Evolutionary conservation across 2,797 vertebrate species (phyloP), one percentile per base, ranked within the genome.

Genomic region (Agapornis canus): DNA sequence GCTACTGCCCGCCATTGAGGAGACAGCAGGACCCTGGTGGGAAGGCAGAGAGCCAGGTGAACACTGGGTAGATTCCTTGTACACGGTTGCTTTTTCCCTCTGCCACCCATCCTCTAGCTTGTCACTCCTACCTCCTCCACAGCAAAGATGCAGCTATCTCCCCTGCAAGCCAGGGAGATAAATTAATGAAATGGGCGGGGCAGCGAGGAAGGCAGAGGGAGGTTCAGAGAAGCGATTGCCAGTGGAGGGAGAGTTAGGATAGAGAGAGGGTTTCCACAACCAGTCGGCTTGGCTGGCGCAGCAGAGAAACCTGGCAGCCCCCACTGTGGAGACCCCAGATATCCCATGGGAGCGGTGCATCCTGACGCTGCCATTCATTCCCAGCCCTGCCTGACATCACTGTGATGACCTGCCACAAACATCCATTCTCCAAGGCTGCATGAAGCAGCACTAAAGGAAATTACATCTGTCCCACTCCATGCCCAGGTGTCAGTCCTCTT

Each of bases 41-140:
- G 35, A 70, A 43, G 72, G 29, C 2, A 0, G 16, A 11, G 3
- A 39, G 61, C 0, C 2, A 40, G 27, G 15, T 42, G 32, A 65
- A 23, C 1, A 2, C 27, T 5, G 7, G 11, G 18, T 14, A 57
- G 31, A 56, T 71, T 27, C 63, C 61, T 47, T 42, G 31, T 16
- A 22, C 15, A 7, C 0, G 2, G 23, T 8, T 69, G 26, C 8
- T 70, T 73, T 71, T 11, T 11, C 32, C 7, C 48, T 73, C 22
- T 82, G 25, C 64, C 56, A 40, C 5, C 37, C 49, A 11, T 29
- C 10, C 26, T 45, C 63, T 11, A 31, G 52, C 35, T 51, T 2
- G 1, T 47, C 79, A 27, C 15, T 47, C 37, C 59, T 75, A 19
- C 20, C 48, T 42, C 23, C 51, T 15, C 16, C 20, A 2, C 57